Evolutionary conservation across 2,797 vertebrate species (phyloP).

Genomic region (Danio albolineatus): DNA sequence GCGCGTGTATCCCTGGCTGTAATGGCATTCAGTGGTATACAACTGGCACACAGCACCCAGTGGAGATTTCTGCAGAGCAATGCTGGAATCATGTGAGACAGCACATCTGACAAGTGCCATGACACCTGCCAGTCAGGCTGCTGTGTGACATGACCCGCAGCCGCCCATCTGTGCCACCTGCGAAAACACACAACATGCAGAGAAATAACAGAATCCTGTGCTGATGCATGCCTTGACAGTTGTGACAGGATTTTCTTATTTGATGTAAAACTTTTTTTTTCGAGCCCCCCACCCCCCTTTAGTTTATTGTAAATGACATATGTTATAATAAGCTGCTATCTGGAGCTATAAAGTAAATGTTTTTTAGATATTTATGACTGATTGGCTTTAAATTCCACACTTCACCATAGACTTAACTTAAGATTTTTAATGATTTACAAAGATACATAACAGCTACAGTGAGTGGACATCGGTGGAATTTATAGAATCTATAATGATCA

Average conservation of each 20-base stretch:
- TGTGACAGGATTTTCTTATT: background rate
- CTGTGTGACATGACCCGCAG: conserved; percentile 23
- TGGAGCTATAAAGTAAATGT: background rate
- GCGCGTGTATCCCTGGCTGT: conserved; percentile 28
- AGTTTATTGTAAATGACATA: conserved; percentile 18
- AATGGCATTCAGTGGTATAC: conserved; percentile 24
- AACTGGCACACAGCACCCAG: background rate
- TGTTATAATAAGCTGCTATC: background rate
- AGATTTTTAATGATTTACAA: too few species aligned
- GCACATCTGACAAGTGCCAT: conserved; percentile 49
- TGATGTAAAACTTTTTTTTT: background rate
- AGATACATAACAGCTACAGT: too few species aligned
- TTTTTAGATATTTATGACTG: background rate
- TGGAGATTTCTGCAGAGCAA: conserved; percentile 12
- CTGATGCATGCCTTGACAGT: background rate
- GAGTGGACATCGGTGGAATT: too few species aligned
- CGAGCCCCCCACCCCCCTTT: too few species aligned
- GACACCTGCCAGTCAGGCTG: conserved; percentile 40
- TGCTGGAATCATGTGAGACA: conserved; percentile 11
- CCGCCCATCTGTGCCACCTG: conserved; percentile 19
- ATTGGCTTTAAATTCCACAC: too few species aligned
- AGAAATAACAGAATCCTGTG: conserved; percentile 4
- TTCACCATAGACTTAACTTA: too few species aligned
- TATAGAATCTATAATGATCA: too few species aligned
- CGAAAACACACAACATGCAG: conserved; percentile 37